Evolutionary conservation across 2,113 vertebrate species (phyloP).

Genomic region (Platichthys stellatus): DNA sequence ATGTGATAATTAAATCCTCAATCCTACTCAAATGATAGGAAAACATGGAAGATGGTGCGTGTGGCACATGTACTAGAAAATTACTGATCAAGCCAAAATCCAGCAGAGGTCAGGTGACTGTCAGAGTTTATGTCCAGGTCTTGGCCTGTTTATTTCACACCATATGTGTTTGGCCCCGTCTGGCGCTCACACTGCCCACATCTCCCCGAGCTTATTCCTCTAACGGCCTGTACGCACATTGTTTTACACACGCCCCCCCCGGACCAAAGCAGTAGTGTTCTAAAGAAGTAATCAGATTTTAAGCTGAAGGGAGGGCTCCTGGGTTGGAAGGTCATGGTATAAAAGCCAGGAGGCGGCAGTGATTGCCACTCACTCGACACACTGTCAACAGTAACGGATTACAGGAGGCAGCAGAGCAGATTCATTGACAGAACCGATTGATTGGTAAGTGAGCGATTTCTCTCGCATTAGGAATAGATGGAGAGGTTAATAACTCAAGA

Average conservation of each 20-base stretch:
- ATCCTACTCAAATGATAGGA: not conserved
- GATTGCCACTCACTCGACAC: slow-evolving; percentile 22
- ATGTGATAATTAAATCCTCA: not conserved
- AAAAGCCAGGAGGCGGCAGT: slow-evolving; percentile 60
- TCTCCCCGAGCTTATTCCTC: not conserved
- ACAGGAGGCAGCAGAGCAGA: slow-evolving; percentile 41
- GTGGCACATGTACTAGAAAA: no score
- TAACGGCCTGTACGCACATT: slow-evolving; percentile 26
- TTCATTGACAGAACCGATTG: slow-evolving; percentile 13
- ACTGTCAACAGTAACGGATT: slow-evolving; percentile 48
- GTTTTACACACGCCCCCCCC: slow-evolving; percentile 62
- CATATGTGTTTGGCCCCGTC: not conserved
- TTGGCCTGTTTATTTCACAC: not conserved
- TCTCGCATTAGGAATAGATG: not conserved
- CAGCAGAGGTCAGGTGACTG: not conserved
- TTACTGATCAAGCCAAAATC: not conserved
- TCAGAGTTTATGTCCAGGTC: not conserved
- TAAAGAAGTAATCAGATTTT: slow-evolving; percentile 80
- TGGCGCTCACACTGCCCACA: not conserved
- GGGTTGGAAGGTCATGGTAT: slow-evolving; percentile 63
- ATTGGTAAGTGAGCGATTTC: slow-evolving; percentile 46
- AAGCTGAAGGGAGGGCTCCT: slow-evolving; percentile 61
- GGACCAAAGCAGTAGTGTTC: slow-evolving; percentile 55
- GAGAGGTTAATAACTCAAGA: not conserved
- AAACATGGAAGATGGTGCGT: not conserved